These are phyloP conservation scores for Himalopsyche japonica DNA, from an alignment of 2,888 invertebrate species.

Conservation along the genomic window DNA sequence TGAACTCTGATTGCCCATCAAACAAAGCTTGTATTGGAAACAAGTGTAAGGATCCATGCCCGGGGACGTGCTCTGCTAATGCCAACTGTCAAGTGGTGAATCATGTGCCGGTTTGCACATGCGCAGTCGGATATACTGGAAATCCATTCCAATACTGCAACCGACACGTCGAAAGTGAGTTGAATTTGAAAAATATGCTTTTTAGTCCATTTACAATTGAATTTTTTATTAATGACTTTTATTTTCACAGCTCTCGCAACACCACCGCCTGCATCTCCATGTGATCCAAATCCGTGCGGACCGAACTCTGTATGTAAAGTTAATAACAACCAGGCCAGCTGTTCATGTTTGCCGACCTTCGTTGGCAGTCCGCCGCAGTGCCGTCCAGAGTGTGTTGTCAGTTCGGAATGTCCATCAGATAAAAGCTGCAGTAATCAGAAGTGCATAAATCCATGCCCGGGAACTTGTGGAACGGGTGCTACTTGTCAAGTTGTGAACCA, in stretches of 20 bases:
- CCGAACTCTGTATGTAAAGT: constrained; percentile 78
- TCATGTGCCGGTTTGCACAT: constrained; percentile 74
- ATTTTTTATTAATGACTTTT: background rate
- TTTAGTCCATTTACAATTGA: background rate
- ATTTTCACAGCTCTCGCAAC: too few relatives aligned
- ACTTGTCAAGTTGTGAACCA: constrained; percentile 80
- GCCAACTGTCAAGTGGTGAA: constrained; percentile 76
- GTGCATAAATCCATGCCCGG: constrained; percentile 81
- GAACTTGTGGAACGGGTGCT: constrained; percentile 77
- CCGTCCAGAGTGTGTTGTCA: constrained; percentile 81
- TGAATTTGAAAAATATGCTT: background rate
- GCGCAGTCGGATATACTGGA: constrained; percentile 68
- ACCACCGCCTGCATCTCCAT: constrained; percentile 52
- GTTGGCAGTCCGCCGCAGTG: constrained; percentile 81
- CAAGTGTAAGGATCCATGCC: constrained; percentile 82
- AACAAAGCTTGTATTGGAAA: constrained; percentile 80
- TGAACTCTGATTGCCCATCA: constrained; percentile 85
- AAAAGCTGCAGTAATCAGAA: constrained; percentile 81
- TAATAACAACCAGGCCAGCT: constrained; percentile 72
- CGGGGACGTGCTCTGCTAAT: constrained; percentile 80
- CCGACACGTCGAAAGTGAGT: background rate
- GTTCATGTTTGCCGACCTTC: constrained; percentile 74
- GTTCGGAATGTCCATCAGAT: constrained; percentile 77
- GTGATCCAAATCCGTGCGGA: constrained; percentile 79
- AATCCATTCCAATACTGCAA: constrained; percentile 62